Evolutionary conservation across 1,140 invertebrate species (phyloP).

Genomic region (Camponotus vicinus): DNA sequence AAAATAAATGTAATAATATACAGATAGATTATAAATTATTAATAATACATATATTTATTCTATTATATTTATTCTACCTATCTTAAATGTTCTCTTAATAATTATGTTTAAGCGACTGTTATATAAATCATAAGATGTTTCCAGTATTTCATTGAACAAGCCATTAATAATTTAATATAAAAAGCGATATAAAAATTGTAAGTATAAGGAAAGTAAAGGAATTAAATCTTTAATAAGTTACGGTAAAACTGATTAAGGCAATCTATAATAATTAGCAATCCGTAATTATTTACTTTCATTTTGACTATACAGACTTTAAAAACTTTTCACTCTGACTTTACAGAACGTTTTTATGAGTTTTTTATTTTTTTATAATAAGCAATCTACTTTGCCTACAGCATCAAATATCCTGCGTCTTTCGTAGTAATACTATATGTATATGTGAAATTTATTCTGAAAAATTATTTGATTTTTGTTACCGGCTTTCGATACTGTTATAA

Average conservation of each 20-base stretch:
- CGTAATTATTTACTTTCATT: constrained; percentile 32
- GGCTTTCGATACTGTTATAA: background rate
- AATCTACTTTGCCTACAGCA: background rate
- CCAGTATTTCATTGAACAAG: background rate
- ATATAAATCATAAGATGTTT: background rate
- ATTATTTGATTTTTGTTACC: background rate
- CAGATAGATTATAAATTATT: too few species aligned
- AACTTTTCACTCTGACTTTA: constrained; percentile 11
- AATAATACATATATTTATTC: too few species aligned
- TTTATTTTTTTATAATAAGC: background rate
- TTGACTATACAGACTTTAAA: background rate
- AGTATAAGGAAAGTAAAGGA: background rate
- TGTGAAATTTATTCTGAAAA: background rate
- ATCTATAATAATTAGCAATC: background rate
- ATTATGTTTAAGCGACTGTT: background rate
- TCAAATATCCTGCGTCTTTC: background rate
- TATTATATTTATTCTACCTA: too few species aligned
- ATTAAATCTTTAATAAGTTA: background rate
- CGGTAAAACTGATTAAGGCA: background rate
- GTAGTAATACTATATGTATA: background rate
- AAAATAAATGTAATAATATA: too few species aligned
- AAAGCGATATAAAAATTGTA: background rate
- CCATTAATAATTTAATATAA: constrained; percentile 4
- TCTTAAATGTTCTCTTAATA: too few species aligned
- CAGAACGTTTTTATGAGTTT: background rate